These are phyloP conservation scores for Melikaiella ostensackeni DNA, from an alignment of 2,888 invertebrate genomes.

Conservation along the genomic window DNA sequence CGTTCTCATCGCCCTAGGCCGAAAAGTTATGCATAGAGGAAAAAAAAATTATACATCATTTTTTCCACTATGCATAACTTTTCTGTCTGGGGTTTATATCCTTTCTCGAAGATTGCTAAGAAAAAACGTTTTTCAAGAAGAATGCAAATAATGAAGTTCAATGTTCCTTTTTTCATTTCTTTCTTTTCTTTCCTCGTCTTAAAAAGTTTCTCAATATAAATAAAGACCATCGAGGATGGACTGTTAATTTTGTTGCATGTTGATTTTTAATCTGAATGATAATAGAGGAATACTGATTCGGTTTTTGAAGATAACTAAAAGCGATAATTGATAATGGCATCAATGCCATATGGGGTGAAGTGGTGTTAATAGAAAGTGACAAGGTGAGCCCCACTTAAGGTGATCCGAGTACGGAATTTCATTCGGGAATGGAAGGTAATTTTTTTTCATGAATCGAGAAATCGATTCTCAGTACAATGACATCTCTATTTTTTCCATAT, in stretches of 20 bases:
- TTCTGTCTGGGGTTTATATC: too few relatives aligned
- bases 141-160: not conserved
- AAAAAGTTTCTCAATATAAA: not conserved
- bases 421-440: constrained; percentile 44
- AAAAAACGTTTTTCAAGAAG: not conserved
- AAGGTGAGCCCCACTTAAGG: constrained; percentile 47
- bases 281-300: constrained; percentile 15
- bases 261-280: not conserved
- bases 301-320: constrained; percentile 34
- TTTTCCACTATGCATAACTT: too few relatives aligned
- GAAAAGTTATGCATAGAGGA: too few relatives aligned
- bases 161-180: not conserved
- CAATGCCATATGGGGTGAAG: constrained; percentile 50
- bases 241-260: not conserved
- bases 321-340: constrained; percentile 46
- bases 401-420: constrained; percentile 47
- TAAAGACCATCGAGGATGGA: not conserved
- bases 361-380: constrained; percentile 49
- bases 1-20: too few relatives aligned
- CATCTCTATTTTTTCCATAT: not conserved
- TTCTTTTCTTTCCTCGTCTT: not conserved
- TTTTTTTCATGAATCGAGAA: constrained; percentile 44
- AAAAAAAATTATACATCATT: too few relatives aligned
- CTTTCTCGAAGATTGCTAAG: too few relatives aligned
- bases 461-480: constrained; percentile 25